phyloP scores from a whole-genome alignment of 1,140 invertebrate species.

The Eurytemora carolleeae region DNA sequence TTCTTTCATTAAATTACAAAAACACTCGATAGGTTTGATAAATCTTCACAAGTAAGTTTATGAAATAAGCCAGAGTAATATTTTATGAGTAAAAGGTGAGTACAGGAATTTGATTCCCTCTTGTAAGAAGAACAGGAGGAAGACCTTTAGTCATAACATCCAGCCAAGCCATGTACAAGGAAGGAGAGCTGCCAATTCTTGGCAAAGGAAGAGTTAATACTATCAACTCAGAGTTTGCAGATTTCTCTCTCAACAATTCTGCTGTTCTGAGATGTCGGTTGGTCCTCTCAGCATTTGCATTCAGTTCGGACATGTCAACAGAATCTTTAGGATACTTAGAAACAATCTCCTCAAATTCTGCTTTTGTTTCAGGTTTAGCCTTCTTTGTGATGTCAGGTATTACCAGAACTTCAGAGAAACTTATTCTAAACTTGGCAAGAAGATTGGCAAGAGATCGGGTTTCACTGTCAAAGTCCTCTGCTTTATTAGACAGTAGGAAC shows the following conservation, averaged over 20 bases:
- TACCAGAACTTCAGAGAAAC: conserved; percentile 72
- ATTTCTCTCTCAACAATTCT: conserved; percentile 6
- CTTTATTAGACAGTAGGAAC: conserved; percentile 67
- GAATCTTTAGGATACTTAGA: conserved; percentile 21
- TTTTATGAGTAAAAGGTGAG: conserved; percentile 86
- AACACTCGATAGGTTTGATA: too few species aligned
- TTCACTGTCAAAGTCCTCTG: conserved; percentile 20
- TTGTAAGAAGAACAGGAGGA: conserved; percentile 68
- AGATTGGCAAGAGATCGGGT: conserved; percentile 64
- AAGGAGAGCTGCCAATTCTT: conserved; percentile 62
- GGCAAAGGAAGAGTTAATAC: conserved; percentile 66
- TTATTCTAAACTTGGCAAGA: conserved; percentile 75
- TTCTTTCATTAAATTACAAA: too few species aligned
- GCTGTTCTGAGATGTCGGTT: conserved; percentile 17
- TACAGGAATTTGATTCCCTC: conserved; percentile 82
- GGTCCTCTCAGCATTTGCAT: conserved; percentile 25
- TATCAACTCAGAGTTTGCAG: conserved; percentile 3
- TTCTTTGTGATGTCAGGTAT: conserved; percentile 58
- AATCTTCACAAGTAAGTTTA: too few species aligned
- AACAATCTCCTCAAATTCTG: conserved; percentile 50
- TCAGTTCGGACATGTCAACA: conserved; percentile 31
- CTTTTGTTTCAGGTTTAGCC: conserved; percentile 42
- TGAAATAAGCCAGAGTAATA: too few species aligned
- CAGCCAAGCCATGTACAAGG: conserved; percentile 85
- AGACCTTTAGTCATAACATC: conserved; percentile 68